Conservation (phyloP, 30 jellyfish, hydroid and myxozoan species). For the Nemopilema nomurai region DNA sequence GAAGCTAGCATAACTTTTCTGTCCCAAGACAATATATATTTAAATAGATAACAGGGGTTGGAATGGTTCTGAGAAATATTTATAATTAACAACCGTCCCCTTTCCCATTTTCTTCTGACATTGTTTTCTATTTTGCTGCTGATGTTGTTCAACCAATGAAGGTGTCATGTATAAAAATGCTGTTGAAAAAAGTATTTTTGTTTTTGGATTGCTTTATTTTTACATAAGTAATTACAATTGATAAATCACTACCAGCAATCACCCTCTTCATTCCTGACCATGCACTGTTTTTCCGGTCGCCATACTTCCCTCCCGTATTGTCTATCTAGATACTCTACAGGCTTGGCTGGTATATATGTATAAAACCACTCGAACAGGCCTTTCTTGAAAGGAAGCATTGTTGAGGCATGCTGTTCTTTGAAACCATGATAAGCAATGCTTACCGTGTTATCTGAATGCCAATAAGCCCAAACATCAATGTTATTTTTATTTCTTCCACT, state of each 20-base stretch:
- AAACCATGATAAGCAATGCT: constrained; percentile 36
- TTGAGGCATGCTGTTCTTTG: constrained; percentile 34
- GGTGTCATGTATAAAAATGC: no score
- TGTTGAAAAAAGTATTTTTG: no score
- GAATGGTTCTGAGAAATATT: no score
- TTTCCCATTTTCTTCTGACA: no score
- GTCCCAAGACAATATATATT: no score
- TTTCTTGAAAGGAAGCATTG: constrained; percentile 62
- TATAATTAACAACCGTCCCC: no score
- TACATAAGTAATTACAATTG: no score
- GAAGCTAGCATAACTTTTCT: no score
- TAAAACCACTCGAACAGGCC: constrained; percentile 65
- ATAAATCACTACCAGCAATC: constrained; percentile 72
- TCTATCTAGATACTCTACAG: constrained; percentile 39
- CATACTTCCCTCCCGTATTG: constrained; percentile 83
- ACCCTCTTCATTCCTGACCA: constrained; percentile 69
- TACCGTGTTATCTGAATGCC: constrained; percentile 1
- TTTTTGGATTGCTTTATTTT: no score
- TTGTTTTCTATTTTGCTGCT: no score
- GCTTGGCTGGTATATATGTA: constrained; percentile 75
- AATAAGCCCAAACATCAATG: constrained; percentile 89
- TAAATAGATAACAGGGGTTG: no score
- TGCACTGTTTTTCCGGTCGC: constrained; percentile 74
- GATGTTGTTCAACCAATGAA: no score
- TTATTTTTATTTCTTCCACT: constrained; percentile 51